Conservation (phyloP, 2,888 invertebrate genomes). For the Morpho deidamia region DNA sequence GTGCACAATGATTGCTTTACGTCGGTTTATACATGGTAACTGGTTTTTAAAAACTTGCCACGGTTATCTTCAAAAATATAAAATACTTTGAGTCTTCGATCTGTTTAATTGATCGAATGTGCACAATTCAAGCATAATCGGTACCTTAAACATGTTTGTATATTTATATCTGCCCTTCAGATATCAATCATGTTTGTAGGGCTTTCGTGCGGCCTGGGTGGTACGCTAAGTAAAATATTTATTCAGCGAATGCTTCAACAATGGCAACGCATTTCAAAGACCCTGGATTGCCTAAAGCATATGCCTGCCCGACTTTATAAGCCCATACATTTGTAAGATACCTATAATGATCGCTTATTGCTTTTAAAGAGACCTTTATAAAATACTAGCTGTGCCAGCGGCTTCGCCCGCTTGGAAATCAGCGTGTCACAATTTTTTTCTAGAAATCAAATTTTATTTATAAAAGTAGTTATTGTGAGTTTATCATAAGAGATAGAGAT, state of each 20-base stretch:
- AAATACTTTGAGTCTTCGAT: no score
- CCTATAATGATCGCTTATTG: not conserved
- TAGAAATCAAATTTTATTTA: no score
- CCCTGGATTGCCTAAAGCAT: slow-evolving; percentile 37
- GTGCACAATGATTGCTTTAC: no score
- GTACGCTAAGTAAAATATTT: slow-evolving; percentile 70
- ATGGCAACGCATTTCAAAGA: slow-evolving; percentile 73
- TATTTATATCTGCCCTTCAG: slow-evolving; percentile 54
- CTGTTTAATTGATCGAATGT: not conserved
- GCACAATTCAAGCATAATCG: not conserved
- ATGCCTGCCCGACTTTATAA: slow-evolving; percentile 9
- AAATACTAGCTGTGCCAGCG: no score
- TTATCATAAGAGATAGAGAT: no score
- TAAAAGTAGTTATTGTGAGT: no score
- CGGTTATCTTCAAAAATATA: not conserved
- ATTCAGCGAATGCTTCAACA: slow-evolving; percentile 60
- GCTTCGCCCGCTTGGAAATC: no score
- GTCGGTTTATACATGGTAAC: no score
- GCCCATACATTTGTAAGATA: slow-evolving; percentile 13
- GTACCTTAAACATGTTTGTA: slow-evolving; percentile 2
- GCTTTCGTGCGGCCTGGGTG: slow-evolving; percentile 61
- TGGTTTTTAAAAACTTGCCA: not conserved
- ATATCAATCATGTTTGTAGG: slow-evolving; percentile 60
- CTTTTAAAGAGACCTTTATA: no score
- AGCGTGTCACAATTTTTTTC: no score